Evolutionary conservation across 2,797 vertebrate genomes (phyloP).

Genomic region (Parauchenoglanis punctatus): DNA sequence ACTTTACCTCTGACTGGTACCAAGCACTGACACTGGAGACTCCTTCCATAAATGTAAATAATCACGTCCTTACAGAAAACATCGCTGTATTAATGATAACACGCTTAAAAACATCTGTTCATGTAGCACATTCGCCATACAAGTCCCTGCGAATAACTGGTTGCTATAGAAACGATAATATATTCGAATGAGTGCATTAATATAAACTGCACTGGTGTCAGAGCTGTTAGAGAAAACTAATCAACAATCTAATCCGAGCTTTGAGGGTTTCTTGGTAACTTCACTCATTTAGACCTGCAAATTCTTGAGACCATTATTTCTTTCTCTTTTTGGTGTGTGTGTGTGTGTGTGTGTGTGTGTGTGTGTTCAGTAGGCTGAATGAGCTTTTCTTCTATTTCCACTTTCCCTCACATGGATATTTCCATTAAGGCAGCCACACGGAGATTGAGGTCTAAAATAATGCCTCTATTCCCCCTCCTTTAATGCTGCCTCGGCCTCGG

Average conservation of each 20-base stretch:
- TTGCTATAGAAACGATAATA: neutral
- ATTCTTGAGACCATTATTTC: neutral
- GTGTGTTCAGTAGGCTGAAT: neutral
- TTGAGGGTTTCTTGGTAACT: neutral
- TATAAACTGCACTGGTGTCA: neutral
- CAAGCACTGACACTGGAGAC: neutral
- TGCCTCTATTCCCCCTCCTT: constrained; percentile 18
- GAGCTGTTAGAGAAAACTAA: neutral
- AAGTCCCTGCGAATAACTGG: neutral
- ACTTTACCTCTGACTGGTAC: neutral
- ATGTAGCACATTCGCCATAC: neutral
- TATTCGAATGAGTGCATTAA: neutral
- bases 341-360: constrained; percentile 16
- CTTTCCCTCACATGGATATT: constrained; percentile 21
- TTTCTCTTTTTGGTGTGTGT: neutral
- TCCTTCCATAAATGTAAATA: neutral
- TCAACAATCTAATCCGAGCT: neutral
- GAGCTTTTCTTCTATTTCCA: constrained; percentile 8
- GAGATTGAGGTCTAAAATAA: constrained; percentile 41
- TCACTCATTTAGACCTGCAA: neutral
- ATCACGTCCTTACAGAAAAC: neutral
- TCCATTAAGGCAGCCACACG: constrained; percentile 18
- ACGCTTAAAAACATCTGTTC: too few relatives aligned
- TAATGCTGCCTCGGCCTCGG: constrained; percentile 26
- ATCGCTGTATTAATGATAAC: neutral